phyloP scores from a whole-genome alignment of 2,888 invertebrate genomes.

The Harpagoxenus sublaevis region DNA sequence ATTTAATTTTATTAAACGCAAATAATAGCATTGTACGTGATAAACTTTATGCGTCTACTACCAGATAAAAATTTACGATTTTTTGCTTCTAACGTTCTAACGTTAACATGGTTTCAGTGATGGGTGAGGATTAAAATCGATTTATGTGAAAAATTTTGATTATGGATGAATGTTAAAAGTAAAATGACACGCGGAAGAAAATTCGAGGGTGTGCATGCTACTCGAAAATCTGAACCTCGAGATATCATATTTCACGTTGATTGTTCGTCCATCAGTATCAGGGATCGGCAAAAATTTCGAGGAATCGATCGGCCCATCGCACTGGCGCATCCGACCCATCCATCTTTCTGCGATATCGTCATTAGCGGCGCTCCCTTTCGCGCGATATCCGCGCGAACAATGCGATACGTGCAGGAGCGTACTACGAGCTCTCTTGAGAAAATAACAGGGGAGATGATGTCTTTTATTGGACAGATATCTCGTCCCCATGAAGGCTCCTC shows the following conservation, averaged over 20 bases:
- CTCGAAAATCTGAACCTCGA: slow-evolving; percentile 6
- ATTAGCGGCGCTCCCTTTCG: slow-evolving; percentile 43
- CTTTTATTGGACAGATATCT: slow-evolving; percentile 58
- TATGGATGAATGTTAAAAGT: background rate
- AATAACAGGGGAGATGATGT: slow-evolving; percentile 54
- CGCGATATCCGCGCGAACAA: slow-evolving; percentile 13
- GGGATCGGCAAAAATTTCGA: slow-evolving; percentile 19
- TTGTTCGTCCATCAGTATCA: slow-evolving; percentile 1
- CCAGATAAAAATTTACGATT: background rate
- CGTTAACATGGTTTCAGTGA: background rate
- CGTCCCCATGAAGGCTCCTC: slow-evolving; percentile 1
- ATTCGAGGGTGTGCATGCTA: background rate
- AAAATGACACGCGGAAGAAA: background rate
- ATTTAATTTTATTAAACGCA: background rate
- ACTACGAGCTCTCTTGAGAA: slow-evolving; percentile 26
- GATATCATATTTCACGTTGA: slow-evolving; percentile 23
- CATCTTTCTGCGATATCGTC: slow-evolving; percentile 40
- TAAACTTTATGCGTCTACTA: background rate
- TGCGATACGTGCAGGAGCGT: slow-evolving; percentile 7
- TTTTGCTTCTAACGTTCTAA: background rate
- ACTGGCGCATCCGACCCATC: slow-evolving; percentile 16
- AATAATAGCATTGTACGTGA: background rate
- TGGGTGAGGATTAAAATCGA: background rate
- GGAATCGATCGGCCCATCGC: slow-evolving; percentile 22
- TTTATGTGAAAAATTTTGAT: background rate